Base-by-base conservation (phyloP, 2,113 vertebrate species). In the Dasyornis broadbenti region DNA sequence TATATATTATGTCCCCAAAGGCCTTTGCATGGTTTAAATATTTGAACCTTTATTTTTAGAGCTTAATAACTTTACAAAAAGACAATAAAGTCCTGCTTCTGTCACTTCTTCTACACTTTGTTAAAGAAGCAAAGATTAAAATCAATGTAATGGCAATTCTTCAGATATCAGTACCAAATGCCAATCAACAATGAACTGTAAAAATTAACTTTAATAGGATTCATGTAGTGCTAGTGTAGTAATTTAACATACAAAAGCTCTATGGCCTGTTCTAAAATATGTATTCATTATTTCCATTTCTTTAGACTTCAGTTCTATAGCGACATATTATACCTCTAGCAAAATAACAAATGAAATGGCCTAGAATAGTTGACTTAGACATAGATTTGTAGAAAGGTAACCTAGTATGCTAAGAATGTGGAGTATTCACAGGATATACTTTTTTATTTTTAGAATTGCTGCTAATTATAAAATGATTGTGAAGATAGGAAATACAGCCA, bases 101-200 rank as follows among this genome's bases (percentile, higher is more conserved):
- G 30, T 83, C 16, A 72, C 91, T 97, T 91, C 69, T 96, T 80
- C 82, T 54, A 84, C 31, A 45, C n/a, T 86, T 97, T 95, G 82
- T 72, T 94, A 73, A 95, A 90, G 64, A 79, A 70, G 59, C n/a
- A 93, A 90, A 82, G 91, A 96, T 83, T 91, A 95, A 97, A 95
- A 95, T 81, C 95, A 91, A 95, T 86, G 50, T 76, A 86, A 68
- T 65, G 79, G 49, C 81, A 79, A 19, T 86, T 73, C 86, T 92
- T 95, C 83, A 95, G 83, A 93, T 52, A 54, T 95, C 94, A 77
- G 47, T 89, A 75, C 66, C 49, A 91, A 96, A 90, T 91, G 94
- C 94, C 97, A 85, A 81, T 97, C 93, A 97, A 53, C 82, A 94
- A 85, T 88, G 90, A 96, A 75, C 84, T 91, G 93, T 82, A 96